Conservation (phyloP, 2,113 vertebrate species). For the Loxodonta africana region DNA sequence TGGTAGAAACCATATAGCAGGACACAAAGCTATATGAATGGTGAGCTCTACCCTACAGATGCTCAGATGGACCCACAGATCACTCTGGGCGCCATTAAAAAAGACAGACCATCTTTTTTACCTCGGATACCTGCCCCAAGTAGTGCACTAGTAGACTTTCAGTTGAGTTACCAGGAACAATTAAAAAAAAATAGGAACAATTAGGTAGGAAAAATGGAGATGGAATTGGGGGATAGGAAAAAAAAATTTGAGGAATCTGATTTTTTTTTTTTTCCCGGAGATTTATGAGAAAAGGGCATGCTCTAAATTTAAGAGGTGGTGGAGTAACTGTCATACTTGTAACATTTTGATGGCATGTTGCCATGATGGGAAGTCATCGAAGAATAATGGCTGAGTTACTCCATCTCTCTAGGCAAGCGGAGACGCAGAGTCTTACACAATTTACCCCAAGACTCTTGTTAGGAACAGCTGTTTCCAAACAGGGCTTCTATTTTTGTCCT, state of each 20-base stretch:
- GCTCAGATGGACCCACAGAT: background rate
- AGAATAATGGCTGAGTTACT: accelerated
- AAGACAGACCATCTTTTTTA: background rate
- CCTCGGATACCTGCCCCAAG: background rate
- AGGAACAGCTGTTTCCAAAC: background rate
- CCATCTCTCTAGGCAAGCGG: accelerated
- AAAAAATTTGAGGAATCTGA: background rate
- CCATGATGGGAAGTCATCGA: background rate
- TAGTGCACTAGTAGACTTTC: background rate
- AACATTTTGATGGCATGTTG: accelerated
- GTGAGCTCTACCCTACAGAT: background rate
- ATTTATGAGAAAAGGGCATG: background rate
- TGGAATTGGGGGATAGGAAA: accelerated
- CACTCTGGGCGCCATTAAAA: no score
- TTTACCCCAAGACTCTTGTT: background rate
- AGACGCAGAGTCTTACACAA: background rate
- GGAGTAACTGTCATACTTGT: accelerated
- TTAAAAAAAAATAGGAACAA: background rate
- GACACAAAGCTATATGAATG: background rate
- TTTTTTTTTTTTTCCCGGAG: background rate
- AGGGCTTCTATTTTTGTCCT: background rate
- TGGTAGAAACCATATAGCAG: background rate
- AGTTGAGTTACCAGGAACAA: background rate
- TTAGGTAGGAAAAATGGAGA: accelerated
- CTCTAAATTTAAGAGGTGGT: background rate